Evolutionary conservation across 2,797 vertebrate species (phyloP), one percentile per base, ranked within the genome.

Genomic region (Smutsia gigantea): DNA sequence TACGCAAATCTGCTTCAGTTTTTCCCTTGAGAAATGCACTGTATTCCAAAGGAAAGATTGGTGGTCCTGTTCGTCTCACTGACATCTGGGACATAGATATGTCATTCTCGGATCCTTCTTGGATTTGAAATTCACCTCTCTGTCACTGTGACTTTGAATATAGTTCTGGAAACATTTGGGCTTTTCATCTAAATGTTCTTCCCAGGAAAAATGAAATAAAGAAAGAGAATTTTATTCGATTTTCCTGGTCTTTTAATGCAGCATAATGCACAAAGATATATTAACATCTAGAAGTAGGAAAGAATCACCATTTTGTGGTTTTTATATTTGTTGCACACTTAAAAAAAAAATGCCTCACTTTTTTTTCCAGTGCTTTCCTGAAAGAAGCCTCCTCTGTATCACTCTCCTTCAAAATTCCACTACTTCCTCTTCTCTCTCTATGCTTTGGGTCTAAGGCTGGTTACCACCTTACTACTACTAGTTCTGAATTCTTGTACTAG

Each of bases 141-240:
- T 83, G 1, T 78, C 63, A 72, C 10, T 92, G 7, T 72, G 42
- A 83, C 83, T 96, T 86, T 92, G 13, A 92, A 55, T 46, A 63
- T 49, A 68, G 5, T 55, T 61, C 23, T 49, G 7, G 23, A 72
- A 86, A 63, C 53, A 77, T 49, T 90, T 81, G 17, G 3, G 7
- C 27, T 69, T 71, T 93, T 87, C 29, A 31, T 74, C 1, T 61
- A 85, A 83, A 13, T 46, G 4, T 72, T 64, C 18, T 71, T 64
- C 4, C 78, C 23, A 78, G 2, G 57, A 34, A 81, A 78, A 85
- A 46, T n/a, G 18, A 75, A n/a, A 75, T n/a, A 25, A 53, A 71
- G 25, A 89, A 64, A 82, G 46, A 75, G 1, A 49, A 82, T 79
- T 82, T 92, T 49, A 51, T 6, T 78, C 14, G 12, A 0, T 63